Conservation (phyloP, 2,113 vertebrate genomes). For the Pelmatolapia mariae region DNA sequence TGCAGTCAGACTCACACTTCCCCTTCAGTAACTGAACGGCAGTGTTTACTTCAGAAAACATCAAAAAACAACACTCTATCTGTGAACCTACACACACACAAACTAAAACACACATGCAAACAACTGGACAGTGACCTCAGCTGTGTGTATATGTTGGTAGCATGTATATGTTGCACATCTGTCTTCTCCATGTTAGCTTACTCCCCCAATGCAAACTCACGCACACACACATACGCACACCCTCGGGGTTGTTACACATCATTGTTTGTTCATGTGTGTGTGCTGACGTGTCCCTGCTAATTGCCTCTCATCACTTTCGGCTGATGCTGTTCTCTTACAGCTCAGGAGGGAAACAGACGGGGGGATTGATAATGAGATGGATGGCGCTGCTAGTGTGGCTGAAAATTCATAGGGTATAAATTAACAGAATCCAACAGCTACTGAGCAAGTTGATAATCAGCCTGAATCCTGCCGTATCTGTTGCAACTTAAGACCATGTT, state of each 20-base stretch:
- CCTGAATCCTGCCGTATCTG: neutral
- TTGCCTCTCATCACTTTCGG: constrained; percentile 36
- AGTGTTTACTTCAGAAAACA: neutral
- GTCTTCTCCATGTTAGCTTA: constrained; percentile 5
- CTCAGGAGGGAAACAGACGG: neutral
- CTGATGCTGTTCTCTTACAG: constrained; percentile 25
- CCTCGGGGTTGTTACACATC: constrained; percentile 7
- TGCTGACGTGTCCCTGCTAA: constrained; percentile 33
- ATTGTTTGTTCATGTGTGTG: constrained; percentile 31
- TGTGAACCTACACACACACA: neutral
- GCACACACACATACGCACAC: neutral
- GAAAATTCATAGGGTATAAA: neutral
- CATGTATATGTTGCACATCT: constrained; percentile 26
- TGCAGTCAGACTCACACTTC: neutral
- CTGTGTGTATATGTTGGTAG: constrained; percentile 6
- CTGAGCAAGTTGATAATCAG: neutral
- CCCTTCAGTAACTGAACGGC: neutral
- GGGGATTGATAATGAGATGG: neutral
- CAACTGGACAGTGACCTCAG: neutral
- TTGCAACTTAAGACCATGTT: neutral
- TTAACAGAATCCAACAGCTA: neutral
- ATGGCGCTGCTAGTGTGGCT: neutral
- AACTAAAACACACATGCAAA: neutral
- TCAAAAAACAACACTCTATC: neutral
- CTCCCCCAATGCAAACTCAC: neutral